Evolutionary conservation across 1,140 invertebrate species (phyloP), one percentile per base, ranked within the genome.

Genomic region (Lucilia cuprina): DNA sequence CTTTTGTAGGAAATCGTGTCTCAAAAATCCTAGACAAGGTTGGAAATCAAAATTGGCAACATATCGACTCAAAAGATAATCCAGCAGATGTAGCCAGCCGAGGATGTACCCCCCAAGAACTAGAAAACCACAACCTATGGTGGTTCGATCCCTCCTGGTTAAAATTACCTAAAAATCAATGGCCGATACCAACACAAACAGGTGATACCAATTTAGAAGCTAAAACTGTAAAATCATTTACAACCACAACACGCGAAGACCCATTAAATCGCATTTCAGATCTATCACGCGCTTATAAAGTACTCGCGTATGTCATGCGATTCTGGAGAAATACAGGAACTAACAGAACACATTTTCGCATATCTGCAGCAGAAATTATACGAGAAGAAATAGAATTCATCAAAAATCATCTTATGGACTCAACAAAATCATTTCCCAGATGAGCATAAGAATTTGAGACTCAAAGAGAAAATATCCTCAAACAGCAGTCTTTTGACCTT

Each of bases 1-100:
- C 21, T 75, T 75, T 75, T 5, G 74, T 75, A 0, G 74, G 74
- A 75, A 75, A 75, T 30, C 21, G 74, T 30, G n/a, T n/a, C n/a
- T n/a, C n/a, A n/a, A n/a, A n/a, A n/a, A n/a, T n/a, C n/a, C n/a
- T n/a, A n/a, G n/a, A n/a, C n/a, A n/a, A n/a, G n/a, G n/a, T n/a
- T n/a, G n/a, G n/a, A 14, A 75, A 75, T 34, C 21, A 75, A 75
- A 35, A 75, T 75, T 75, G 74, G 74, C 21, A 75, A 34, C 74
- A 75, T 14, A 75, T 75, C 0, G 74, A 75, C 10, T 75, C 74
- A 34, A 34, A 75, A 17, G 65, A 75, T 34, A 75, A 75, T 13
- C 30, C 74, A 75, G 74, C 74, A 34, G 21, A 75, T 34, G 30
- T 75, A 8, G 74, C 74, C 12, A 75, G 30, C 13, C 74, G 74